phyloP scores from a whole-genome alignment of 1,140 invertebrate genomes.

The Penaeus vannamei region DNA sequence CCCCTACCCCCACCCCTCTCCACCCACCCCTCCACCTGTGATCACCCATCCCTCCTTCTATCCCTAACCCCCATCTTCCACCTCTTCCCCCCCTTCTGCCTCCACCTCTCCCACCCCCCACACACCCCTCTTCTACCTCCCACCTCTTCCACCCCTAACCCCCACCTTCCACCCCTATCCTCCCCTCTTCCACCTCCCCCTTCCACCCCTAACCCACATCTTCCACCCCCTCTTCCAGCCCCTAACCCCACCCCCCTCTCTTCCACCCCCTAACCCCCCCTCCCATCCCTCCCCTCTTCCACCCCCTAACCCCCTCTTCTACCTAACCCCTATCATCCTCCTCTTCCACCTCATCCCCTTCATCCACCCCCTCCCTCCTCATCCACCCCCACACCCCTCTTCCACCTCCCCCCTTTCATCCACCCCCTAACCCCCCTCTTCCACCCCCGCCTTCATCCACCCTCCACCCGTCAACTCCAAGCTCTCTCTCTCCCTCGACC shows the following conservation, averaged over 20 bases:
- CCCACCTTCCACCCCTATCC: too few species aligned
- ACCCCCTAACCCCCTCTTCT: too few species aligned
- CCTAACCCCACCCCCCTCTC: too few species aligned
- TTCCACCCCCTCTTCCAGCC: too few species aligned
- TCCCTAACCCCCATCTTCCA: too few species aligned
- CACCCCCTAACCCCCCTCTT: background rate
- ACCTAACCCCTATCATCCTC: too few species aligned
- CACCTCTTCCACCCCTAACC: background rate
- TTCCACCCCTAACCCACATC: background rate
- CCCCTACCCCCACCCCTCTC: too few species aligned
- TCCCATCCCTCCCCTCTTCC: too few species aligned
- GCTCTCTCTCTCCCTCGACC: constrained; percentile 7
- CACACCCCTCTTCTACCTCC: background rate
- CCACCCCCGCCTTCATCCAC: background rate
- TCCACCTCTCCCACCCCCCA: background rate
- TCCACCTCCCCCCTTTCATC: background rate
- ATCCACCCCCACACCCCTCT: too few species aligned
- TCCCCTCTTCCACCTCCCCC: background rate
- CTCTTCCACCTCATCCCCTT: too few species aligned
- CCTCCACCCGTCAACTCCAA: constrained; percentile 2
- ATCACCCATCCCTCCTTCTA: background rate
- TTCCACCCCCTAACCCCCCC: too few species aligned
- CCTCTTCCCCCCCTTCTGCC: background rate
- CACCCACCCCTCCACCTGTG: background rate
- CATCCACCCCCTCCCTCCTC: background rate